Percentiles rank a stretch among this genome's conserved stretches.
These are phyloP conservation scores for Pogonomyrmex barbatus DNA, from an alignment of 1,140 invertebrate genomes.

Conservation along the genomic window DNA sequence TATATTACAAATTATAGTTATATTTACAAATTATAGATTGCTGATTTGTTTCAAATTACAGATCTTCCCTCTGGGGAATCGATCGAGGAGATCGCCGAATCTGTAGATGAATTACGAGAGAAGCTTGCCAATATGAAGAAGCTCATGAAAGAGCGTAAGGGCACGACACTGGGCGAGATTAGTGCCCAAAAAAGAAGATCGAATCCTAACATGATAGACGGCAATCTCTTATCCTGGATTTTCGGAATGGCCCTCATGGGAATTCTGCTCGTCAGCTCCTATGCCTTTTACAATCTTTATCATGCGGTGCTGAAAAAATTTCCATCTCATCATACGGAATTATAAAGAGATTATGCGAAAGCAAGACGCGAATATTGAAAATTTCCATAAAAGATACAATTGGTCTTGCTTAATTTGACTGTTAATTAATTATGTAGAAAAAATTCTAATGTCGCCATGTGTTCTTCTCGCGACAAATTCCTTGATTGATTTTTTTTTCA, in stretches of 20 bases:
- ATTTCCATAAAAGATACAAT: background rate
- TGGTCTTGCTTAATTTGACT: background rate
- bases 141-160: constrained; percentile 90
- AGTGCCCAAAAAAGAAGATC: constrained; percentile 82
- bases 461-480: background rate
- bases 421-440: background rate
- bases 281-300: constrained; percentile 94
- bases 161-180: constrained; percentile 84
- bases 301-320: constrained; percentile 93
- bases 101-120: constrained; percentile 92
- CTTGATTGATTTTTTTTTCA: constrained; percentile 12
- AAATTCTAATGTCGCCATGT: background rate
- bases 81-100: constrained; percentile 89
- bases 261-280: constrained; percentile 92
- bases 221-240: constrained; percentile 92
- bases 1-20: too few species aligned
- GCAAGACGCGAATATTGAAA: background rate
- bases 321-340: constrained; percentile 91
- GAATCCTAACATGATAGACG: constrained; percentile 91
- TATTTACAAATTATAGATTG: too few species aligned
- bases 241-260: constrained; percentile 91
- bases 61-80: constrained; percentile 77
- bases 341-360: constrained; percentile 84
- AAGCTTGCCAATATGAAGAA: constrained; percentile 92
- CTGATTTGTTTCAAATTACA: constrained; percentile 37